Base-by-base conservation (phyloP, 2,113 vertebrate species). In the Lagopus muta region DNA sequence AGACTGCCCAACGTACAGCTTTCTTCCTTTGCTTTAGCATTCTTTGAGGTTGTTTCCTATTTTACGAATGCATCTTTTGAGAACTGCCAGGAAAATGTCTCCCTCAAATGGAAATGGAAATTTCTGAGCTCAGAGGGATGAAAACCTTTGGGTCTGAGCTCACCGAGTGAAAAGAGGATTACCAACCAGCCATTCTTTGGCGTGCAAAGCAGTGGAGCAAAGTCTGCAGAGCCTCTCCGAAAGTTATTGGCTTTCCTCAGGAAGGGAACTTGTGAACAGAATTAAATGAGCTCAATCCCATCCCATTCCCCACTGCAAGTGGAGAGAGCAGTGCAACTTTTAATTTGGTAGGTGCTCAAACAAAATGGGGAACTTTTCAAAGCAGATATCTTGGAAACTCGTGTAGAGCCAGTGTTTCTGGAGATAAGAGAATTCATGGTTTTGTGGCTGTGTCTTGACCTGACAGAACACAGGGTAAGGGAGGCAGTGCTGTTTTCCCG, bases 11-110 rank as follows among this genome's bases (percentile, higher is more conserved):
- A 90, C 1, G 38, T 91, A 94, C 65, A 90, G 90, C 96, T 96
- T 96, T 88, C 85, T 94, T 95, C 86, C 89, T 96, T 93, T 95
- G 86, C 96, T 92, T 95, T 96, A 95, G 91, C 92, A 92, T 96
- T 96, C 88, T 90, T 93, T 94, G 92, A 93, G 86, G 81, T 95
- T 89, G 94, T 96, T 96, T 92, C 94, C 92, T 89, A 92, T 96
- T 93, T 93, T 87, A 92, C 92, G 82, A 96, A 94, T 72, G 94
- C 84, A 89, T 90, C 96, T 96, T 96, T 96, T 95, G 90, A 95
- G 94, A 82, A 79, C 89, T 95, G 96, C 95, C 96, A 96, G 94
- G 94, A 96, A 96, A 94, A 94, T 3, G 94, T 94, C 95, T 89
- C 66, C 92, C 90, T 96, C 89, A 84, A 93, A 96, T 92, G 83